These are phyloP conservation scores for Metopia argyrocephala DNA, from an alignment of 2,888 invertebrate genomes.

Conservation along the genomic window DNA sequence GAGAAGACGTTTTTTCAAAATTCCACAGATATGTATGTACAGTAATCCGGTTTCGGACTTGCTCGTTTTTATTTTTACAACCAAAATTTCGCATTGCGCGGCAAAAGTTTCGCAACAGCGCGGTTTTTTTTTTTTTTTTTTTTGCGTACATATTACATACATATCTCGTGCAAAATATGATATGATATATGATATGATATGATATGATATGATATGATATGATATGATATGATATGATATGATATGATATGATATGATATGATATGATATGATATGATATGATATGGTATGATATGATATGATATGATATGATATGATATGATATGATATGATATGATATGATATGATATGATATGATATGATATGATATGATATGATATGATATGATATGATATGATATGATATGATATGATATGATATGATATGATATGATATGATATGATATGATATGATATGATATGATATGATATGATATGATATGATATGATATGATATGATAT, in stretches of 20 bases:
- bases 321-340: conserved; percentile 35
- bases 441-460: conserved; percentile 32
- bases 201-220: conserved; percentile 41
- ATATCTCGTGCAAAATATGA: no score
- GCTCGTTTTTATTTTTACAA: no score
- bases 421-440: conserved; percentile 25
- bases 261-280: conserved; percentile 36
- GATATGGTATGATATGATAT: conserved; percentile 32
- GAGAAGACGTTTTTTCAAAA: no score
- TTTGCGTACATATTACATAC: no score
- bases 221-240: conserved; percentile 34
- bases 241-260: conserved; percentile 7
- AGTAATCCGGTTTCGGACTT: no score
- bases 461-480: conserved; percentile 29
- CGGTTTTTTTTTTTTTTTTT: no score
- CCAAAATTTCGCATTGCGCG: no score
- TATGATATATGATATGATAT: no score
- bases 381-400: conserved; percentile 38
- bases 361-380: conserved; percentile 38
- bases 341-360: conserved; percentile 36
- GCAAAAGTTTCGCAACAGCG: no score
- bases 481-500: conserved; percentile 20
- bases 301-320: conserved; percentile 35
- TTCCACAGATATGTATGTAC: no score
- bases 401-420: conserved; percentile 34